These are phyloP conservation scores for Holcopasites calliopsidis DNA, from an alignment of 1,140 invertebrate species.

Conservation along the genomic window DNA sequence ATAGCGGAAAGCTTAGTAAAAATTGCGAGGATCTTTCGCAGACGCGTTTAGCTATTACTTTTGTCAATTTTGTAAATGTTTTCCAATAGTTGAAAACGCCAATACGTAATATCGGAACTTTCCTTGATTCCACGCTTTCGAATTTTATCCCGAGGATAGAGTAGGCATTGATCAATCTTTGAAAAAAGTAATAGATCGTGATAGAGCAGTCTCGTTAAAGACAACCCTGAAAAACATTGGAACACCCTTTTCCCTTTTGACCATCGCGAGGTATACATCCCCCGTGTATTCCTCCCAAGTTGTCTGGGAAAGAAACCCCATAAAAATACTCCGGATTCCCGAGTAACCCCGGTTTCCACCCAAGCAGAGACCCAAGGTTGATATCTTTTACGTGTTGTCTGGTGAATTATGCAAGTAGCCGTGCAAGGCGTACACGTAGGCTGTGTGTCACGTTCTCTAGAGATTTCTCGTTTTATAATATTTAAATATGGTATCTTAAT, in stretches of 20 bases:
- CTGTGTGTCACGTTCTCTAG: constrained; percentile 25
- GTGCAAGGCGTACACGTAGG: constrained; percentile 38
- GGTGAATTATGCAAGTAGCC: constrained; percentile 62
- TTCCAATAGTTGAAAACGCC: too few species aligned
- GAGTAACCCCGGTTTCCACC: constrained; percentile 31
- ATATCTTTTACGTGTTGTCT: constrained; percentile 55
- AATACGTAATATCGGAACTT: too few species aligned
- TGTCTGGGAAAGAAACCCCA: constrained; percentile 16
- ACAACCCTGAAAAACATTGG: background rate
- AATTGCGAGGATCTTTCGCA: background rate
- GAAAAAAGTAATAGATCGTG: too few species aligned
- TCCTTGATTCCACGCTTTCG: too few species aligned
- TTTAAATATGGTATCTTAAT: background rate
- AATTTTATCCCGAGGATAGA: too few species aligned
- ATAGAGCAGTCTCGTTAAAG: too few species aligned
- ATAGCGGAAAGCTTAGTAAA: background rate
- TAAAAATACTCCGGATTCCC: constrained; percentile 52
- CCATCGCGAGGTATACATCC: background rate
- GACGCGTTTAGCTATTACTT: too few species aligned
- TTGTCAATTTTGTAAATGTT: too few species aligned
- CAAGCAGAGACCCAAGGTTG: constrained; percentile 36
- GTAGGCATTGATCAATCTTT: too few species aligned
- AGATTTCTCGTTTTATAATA: constrained; percentile 28
- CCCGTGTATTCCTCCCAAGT: constrained; percentile 1
- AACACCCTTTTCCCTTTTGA: background rate